A percentile compares a stretch with the other conserved stretches of the same genome.
Evolutionary conservation across 2,888 invertebrate species (phyloP).

Genomic region (Pomacea canaliculata): DNA sequence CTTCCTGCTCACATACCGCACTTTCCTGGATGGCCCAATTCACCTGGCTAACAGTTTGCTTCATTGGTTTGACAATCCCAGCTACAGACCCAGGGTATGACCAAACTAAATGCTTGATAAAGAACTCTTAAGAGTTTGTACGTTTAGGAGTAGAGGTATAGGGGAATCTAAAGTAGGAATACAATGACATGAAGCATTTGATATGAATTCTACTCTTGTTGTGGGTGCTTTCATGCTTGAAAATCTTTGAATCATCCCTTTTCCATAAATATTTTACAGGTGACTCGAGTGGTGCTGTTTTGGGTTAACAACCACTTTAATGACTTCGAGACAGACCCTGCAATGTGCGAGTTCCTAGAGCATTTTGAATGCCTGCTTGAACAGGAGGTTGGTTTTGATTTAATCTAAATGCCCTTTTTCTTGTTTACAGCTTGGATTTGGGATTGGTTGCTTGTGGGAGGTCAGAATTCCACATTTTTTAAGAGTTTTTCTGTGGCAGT

Average conservation of each 20-base stretch:
- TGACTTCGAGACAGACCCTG: conserved; percentile 81
- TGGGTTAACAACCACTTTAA: conserved; percentile 89
- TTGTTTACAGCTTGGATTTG: background rate
- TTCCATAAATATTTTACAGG: conserved; percentile 72
- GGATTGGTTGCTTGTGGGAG: background rate
- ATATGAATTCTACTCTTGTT: too few species aligned
- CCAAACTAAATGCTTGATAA: background rate
- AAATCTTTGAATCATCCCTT: too few species aligned
- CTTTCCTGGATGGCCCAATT: conserved; percentile 90
- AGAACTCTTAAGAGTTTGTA: background rate
- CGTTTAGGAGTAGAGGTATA: too few species aligned
- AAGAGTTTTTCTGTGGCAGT: too few species aligned
- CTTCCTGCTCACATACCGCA: conserved; percentile 95
- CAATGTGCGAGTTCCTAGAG: conserved; percentile 96
- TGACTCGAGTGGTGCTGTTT: conserved; percentile 93
- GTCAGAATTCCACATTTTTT: too few species aligned
- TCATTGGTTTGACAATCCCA: conserved; percentile 62
- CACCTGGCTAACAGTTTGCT: conserved; percentile 80
- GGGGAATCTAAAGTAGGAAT: too few species aligned
- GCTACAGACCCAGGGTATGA: conserved; percentile 50
- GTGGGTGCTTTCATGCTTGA: too few species aligned
- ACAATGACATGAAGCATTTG: too few species aligned
- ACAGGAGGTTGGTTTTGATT: conserved; percentile 73
- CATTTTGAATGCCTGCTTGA: conserved; percentile 89
- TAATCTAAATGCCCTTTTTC: background rate